Evolutionary conservation across 2,113 vertebrate genomes (phyloP).

Genomic region (Hirundichthys speculiger): DNA sequence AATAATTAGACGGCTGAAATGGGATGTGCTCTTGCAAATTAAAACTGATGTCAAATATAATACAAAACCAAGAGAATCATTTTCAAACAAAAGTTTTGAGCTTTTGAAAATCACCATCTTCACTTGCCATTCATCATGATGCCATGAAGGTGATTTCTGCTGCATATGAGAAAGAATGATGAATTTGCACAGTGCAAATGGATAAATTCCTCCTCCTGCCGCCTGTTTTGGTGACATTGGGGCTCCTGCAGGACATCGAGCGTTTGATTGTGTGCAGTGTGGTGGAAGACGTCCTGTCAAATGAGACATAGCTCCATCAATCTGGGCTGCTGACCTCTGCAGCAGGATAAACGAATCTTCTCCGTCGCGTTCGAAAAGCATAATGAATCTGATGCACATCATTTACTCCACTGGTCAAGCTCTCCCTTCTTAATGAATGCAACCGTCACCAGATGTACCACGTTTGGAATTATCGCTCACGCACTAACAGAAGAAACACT

Average conservation of each 20-base stretch:
- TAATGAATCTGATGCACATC: slow-evolving; percentile 43
- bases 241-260: slow-evolving; percentile 15
- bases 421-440: slow-evolving; percentile 25
- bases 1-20: too few relatives aligned
- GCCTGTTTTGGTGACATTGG: slow-evolving; percentile 45
- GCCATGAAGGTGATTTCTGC: slow-evolving; percentile 21
- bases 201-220: slow-evolving; percentile 16
- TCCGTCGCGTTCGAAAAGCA: slow-evolving; percentile 7
- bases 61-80: too few relatives aligned
- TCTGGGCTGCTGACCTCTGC: slow-evolving; percentile 61
- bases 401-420: slow-evolving; percentile 26
- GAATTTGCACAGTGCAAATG: slow-evolving; percentile 25
- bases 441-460: slow-evolving; percentile 22
- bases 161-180: slow-evolving; percentile 37
- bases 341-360: slow-evolving; percentile 48
- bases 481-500: slow-evolving; percentile 31
- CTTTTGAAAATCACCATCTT: background rate
- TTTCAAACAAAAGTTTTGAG: slow-evolving; percentile 1
- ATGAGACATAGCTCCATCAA: slow-evolving; percentile 73
- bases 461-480: slow-evolving; percentile 38
- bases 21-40: too few relatives aligned
- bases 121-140: slow-evolving; percentile 13
- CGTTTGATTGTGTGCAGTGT: slow-evolving; percentile 61
- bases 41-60: too few relatives aligned
- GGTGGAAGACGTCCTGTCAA: slow-evolving; percentile 69